phyloP scores from a whole-genome alignment of 2,797 vertebrate genomes.

The Karalla daura region DNA sequence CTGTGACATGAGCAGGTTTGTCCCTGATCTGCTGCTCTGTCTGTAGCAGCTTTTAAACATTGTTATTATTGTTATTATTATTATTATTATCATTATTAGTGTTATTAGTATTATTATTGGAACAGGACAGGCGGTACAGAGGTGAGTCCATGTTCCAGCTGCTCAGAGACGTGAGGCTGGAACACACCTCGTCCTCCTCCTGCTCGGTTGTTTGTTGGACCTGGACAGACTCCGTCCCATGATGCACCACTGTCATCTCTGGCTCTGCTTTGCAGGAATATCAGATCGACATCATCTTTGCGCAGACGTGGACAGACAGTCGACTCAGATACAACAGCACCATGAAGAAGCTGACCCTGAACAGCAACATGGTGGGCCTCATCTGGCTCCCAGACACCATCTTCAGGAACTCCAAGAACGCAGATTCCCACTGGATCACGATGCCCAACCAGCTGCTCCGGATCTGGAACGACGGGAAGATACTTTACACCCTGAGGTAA shows the following conservation, averaged over 20 bases:
- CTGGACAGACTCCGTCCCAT: too few relatives aligned
- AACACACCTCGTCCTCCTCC: constrained; percentile 21
- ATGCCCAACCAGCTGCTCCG: constrained; percentile 96
- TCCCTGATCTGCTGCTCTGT: too few relatives aligned
- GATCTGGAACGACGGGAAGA: constrained; percentile 97
- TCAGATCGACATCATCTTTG: constrained; percentile 98
- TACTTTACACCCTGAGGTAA: constrained; percentile 95
- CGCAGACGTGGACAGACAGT: constrained; percentile 97
- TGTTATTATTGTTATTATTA: too few relatives aligned
- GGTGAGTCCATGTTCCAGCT: constrained; percentile 5
- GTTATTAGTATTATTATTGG: too few relatives aligned
- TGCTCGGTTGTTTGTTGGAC: too few relatives aligned
- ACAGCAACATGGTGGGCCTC: constrained; percentile 96
- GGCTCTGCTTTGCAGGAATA: constrained; percentile 96
- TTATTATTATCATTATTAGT: too few relatives aligned
- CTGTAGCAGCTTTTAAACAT: too few relatives aligned
- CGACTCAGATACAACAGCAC: constrained; percentile 96
- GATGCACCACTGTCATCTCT: too few relatives aligned
- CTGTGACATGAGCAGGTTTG: too few relatives aligned
- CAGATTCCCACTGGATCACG: constrained; percentile 97
- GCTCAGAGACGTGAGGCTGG: constrained; percentile 24
- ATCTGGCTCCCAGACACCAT: constrained; percentile 98
- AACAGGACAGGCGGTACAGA: too few relatives aligned
- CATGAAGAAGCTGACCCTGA: constrained; percentile 92
- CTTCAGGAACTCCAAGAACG: constrained; percentile 96